phyloP scores from a whole-genome alignment of 2,113 vertebrate genomes.

The Lycocorax pyrrhopterus region DNA sequence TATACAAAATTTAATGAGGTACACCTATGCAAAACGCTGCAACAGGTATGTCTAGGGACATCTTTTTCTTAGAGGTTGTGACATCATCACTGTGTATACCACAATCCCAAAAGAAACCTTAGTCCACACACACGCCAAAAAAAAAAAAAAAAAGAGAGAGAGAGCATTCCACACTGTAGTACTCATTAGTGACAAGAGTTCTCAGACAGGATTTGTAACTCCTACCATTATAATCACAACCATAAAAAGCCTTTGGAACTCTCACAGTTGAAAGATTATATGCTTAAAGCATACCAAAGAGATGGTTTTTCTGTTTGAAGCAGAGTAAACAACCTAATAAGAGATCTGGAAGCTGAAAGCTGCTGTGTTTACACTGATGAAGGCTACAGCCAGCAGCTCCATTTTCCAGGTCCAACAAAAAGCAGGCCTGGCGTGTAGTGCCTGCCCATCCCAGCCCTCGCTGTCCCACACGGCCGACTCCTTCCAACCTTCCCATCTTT shows the following conservation, averaged over 20 bases:
- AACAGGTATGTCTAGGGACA: neutral
- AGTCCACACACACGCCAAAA: neutral
- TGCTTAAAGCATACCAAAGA: neutral
- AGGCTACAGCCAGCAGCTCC: neutral
- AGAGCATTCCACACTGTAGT: neutral
- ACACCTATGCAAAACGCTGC: neutral
- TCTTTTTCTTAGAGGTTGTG: neutral
- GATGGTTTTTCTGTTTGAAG: neutral
- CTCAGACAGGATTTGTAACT: neutral
- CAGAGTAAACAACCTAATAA: neutral
- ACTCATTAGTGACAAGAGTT: neutral
- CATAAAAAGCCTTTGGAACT: slow-evolving; percentile 3
- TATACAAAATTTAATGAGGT: neutral
- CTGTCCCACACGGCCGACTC: neutral
- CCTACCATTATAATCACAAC: neutral
- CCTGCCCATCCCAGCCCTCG: neutral
- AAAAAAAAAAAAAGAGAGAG: neutral
- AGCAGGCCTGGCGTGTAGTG: neutral
- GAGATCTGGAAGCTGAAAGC: neutral
- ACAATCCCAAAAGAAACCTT: neutral
- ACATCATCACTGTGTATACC: neutral
- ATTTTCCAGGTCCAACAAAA: neutral
- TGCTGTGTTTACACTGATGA: neutral
- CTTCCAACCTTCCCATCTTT: slow-evolving; percentile 14
- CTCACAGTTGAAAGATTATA: neutral